Conservation (phyloP, 2,888 invertebrate species). For the Elegia similella region DNA sequence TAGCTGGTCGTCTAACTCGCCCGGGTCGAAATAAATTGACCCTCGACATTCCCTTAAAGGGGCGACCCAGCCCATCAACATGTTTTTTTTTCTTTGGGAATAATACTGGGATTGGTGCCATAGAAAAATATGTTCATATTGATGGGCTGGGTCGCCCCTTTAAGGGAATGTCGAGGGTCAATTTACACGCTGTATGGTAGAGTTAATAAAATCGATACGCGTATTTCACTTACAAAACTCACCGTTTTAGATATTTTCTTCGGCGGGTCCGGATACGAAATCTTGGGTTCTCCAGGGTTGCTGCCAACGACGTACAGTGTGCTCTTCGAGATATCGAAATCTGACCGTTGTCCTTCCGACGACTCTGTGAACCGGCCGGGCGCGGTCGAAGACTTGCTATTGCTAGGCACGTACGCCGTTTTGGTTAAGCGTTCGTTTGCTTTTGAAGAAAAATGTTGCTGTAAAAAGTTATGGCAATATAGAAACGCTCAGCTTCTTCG, state of each 20-base stretch:
- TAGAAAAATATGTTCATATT: too few relatives aligned
- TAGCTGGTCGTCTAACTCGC: too few relatives aligned
- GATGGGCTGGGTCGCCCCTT: too few relatives aligned
- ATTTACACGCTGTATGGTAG: too few relatives aligned
- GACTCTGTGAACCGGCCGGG: conserved; percentile 53
- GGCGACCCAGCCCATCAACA: too few relatives aligned
- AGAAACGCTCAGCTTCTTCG: too few relatives aligned
- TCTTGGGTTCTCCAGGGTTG: conserved; percentile 75
- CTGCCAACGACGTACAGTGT: conserved; percentile 73
- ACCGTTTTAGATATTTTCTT: conserved; percentile 75
- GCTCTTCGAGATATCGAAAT: conserved; percentile 69
- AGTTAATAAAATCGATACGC: not conserved
- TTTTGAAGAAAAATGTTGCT: not conserved
- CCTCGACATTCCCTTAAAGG: too few relatives aligned
- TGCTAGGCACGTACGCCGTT: conserved; percentile 59
- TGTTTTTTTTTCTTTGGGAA: too few relatives aligned
- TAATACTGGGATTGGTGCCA: too few relatives aligned
- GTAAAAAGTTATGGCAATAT: too few relatives aligned
- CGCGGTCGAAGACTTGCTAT: conserved; percentile 69
- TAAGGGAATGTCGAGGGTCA: too few relatives aligned
- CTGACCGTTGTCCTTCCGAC: conserved; percentile 54
- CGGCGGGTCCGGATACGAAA: conserved; percentile 68
- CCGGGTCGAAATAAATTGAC: too few relatives aligned
- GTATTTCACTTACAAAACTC: conserved; percentile 26
- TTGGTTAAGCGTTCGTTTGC: conserved; percentile 44